Conservation (phyloP, 2,113 vertebrate species). For the Cryptomyrus ogoouensis region DNA sequence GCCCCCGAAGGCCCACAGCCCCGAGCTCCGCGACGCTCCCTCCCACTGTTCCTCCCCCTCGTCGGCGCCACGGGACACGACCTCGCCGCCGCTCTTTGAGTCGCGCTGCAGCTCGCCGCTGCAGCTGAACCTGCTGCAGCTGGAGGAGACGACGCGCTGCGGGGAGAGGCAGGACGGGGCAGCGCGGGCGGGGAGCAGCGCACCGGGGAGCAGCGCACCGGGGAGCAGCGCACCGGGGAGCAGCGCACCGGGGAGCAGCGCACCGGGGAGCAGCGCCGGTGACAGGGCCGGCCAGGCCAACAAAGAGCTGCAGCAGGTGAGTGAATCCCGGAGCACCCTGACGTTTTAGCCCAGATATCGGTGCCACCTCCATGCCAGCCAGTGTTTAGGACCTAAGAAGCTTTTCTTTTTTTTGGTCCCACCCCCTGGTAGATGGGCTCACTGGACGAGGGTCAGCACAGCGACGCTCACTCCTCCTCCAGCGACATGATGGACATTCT, state of each 20-base stretch:
- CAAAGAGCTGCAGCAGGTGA: slow-evolving; percentile 59
- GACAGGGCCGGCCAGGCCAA: slow-evolving; percentile 51
- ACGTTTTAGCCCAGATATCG: background rate
- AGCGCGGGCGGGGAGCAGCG: slow-evolving; percentile 29
- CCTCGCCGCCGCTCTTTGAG: slow-evolving; percentile 75
- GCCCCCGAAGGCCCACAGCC: slow-evolving; percentile 41
- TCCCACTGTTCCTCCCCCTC: slow-evolving; percentile 68
- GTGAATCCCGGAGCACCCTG: background rate
- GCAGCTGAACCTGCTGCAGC: slow-evolving; percentile 81
- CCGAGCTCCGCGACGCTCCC: slow-evolving; percentile 45
- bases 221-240: slow-evolving; percentile 13
- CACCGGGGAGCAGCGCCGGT: slow-evolving; percentile 28
- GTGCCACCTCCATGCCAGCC: background rate
- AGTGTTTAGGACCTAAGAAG: background rate
- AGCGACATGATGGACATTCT: slow-evolving; percentile 80
- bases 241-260: slow-evolving; percentile 27
- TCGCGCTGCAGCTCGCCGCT: slow-evolving; percentile 88
- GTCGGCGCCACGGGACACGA: slow-evolving; percentile 47
- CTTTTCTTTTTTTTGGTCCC: background rate
- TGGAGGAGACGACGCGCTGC: slow-evolving; percentile 70
- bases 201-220: slow-evolving; percentile 28
- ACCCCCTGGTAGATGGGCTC: slow-evolving; percentile 43
- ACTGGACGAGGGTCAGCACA: slow-evolving; percentile 54
- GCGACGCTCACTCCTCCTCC: slow-evolving; percentile 73
- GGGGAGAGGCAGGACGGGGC: slow-evolving; percentile 51